Evolutionary conservation across 2,113 vertebrate species (phyloP), one percentile per base, ranked within the genome.

Genomic region (Myxocyprinus asiaticus): DNA sequence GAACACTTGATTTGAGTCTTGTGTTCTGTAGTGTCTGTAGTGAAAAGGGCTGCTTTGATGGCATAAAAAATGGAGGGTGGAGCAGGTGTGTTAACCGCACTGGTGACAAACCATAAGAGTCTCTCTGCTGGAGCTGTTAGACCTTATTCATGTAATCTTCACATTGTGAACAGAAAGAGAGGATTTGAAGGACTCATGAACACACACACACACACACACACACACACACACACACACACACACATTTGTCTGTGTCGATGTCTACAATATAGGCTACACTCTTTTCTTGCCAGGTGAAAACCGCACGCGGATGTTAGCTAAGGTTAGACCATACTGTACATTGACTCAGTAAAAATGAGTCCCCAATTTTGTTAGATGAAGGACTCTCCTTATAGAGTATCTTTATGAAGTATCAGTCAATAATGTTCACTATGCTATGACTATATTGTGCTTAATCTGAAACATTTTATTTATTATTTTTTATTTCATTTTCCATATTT

Each of bases 111-210:
- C 82, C 71, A 71, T 80, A 82, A 77, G 48, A 72, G 65, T 83
- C 62, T 43, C 82, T 71, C 74, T 48, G 77, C 62, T 47, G 78
- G 61, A 81, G 77, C 53, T 55, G 80, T 81, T 82, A 78, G 68
- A 65, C 77, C 79, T 79, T 48, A 84, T 77, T 83, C 75, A 56
- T 62, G 56, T 85, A 75, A 81, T 74, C 69, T 68, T 82, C 76
- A 63, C 72, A 45, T 42, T 65, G 67, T 58, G 67, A 78, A 80
- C 59, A 64, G 53, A 42, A 71, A 71, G 78, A 81, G 56, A 70
- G 65, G 74, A 81, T 72, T 9, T 45, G 67, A 70, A 56, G 51
- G 43, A 56, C 33, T 44, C 14, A 9, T n/a, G 51, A 9, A 7
- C 10, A 14, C 7, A 14, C 44, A 12, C 56, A 51, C 14, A 48